Evolutionary conservation across 2,113 vertebrate species (phyloP), one percentile per base, ranked within the genome.

Genomic region (Lucifuga dentata): DNA sequence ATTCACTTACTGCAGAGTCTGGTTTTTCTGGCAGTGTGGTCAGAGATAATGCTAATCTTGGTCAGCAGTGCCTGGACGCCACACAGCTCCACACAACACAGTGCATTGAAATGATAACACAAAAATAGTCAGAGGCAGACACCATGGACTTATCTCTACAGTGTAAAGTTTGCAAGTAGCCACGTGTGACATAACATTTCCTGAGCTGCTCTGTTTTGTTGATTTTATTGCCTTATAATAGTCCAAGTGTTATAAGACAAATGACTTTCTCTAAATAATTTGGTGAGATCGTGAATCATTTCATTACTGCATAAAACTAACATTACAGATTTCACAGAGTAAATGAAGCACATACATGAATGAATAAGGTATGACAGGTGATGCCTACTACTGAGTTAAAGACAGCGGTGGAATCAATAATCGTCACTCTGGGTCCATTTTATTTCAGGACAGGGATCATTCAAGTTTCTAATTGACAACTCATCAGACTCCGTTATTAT

Each of bases 41-140:
- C 82, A 83, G 78, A 92, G 91, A 91, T 91, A 91, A 92, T 92
- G 84, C 88, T 91, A 90, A 92, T 92, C 91, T 91, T 85, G 84
- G 86, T 88, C 87, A 89, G 80, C 85, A 83, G 88, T 77, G 51
- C 76, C 68, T 80, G 85, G 80, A 87, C 80, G 72, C 77, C 78
- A 76, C 83, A 76, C 84, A 76, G 73, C 39, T 73, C 78, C 73
- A 63, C 74, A 73, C 85, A 91, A 88, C 89, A 88, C 79, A 83
- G 81, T 66, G 80, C 84, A 89, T 85, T 70, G 78, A 57, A 52
- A 60, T 20, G 85, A 91, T 92, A 90, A 83, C 80, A 57, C 63
- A 63, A 88, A 89, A 80, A 78, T 56, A 83, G 85, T 86, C 80
- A 76, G 77, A 77, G 61, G 76, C 81, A 80, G 81, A 86, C 75